Conservation (phyloP, 2,888 invertebrate genomes). For the Lapara coniferarum region DNA sequence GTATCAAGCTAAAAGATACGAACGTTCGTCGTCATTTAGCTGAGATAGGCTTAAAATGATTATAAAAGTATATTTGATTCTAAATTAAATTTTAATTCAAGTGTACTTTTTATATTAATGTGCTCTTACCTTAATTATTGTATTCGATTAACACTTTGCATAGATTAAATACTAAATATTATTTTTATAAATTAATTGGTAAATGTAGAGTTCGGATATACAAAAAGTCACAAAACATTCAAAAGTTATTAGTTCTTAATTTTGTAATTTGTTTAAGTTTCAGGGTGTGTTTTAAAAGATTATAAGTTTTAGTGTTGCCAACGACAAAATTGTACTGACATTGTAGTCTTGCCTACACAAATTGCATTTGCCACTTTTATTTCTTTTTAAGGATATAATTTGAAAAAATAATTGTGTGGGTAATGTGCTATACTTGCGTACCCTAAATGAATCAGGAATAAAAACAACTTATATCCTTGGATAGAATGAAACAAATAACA, state of each 20-base stretch:
- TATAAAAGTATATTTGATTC: slow-evolving; percentile 14
- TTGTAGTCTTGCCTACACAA: slow-evolving; percentile 9
- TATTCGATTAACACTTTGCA: neutral
- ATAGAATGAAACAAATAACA: neutral
- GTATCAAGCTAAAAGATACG: neutral
- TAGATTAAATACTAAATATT: slow-evolving; percentile 4
- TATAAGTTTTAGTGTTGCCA: neutral
- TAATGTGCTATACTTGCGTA: neutral
- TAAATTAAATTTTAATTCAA: slow-evolving; percentile 15
- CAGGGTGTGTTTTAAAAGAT: neutral
- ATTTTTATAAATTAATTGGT: slow-evolving; percentile 2
- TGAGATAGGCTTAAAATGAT: neutral
- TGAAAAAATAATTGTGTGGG: neutral
- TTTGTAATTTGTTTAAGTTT: neutral
- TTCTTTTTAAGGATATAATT: neutral
- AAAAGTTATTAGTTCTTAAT: neutral
- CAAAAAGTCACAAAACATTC: neutral
- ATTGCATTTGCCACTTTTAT: neutral
- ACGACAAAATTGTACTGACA: neutral
- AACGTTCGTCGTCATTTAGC: neutral
- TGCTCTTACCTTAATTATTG: neutral
- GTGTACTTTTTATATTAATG: slow-evolving; percentile 10
- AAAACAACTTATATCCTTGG: neutral
- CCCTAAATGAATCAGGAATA: neutral
- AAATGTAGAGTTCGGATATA: neutral